phyloP scores from a whole-genome alignment of 2,888 invertebrate species.

The Tillus elongatus region DNA sequence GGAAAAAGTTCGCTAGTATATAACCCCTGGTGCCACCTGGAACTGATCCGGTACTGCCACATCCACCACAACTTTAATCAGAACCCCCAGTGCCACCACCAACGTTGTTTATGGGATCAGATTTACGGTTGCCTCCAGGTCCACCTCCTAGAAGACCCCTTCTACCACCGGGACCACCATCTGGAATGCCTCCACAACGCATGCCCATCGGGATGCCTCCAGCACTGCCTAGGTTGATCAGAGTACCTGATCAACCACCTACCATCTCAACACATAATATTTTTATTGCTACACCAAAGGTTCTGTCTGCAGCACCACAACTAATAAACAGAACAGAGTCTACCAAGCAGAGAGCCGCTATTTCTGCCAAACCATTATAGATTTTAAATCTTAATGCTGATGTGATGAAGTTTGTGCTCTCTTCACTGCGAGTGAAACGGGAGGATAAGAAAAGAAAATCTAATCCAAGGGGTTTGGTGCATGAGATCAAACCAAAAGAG shows the following conservation, averaged over 20 bases:
- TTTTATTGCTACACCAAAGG: slow-evolving; percentile 51
- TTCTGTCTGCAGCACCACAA: slow-evolving; percentile 74
- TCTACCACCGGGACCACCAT: slow-evolving; percentile 51
- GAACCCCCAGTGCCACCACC: slow-evolving; percentile 45
- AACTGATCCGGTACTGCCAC: slow-evolving; percentile 30
- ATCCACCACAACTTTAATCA: slow-evolving; percentile 24
- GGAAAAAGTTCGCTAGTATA: slow-evolving; percentile 23
- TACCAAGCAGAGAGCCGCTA: slow-evolving; percentile 58
- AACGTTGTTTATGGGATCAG: slow-evolving; percentile 30
- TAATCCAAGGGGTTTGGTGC: slow-evolving; percentile 45
- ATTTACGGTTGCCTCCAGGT: slow-evolving; percentile 45
- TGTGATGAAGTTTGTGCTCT: slow-evolving; percentile 91
- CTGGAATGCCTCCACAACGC: slow-evolving; percentile 53
- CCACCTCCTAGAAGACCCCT: slow-evolving; percentile 47
- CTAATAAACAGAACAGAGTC: slow-evolving; percentile 62
- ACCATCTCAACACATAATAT: slow-evolving; percentile 22
- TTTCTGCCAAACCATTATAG: slow-evolving; percentile 96
- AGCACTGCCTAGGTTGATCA: slow-evolving; percentile 46
- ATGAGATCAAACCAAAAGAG: slow-evolving; percentile 47
- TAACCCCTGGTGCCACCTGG: slow-evolving; percentile 35
- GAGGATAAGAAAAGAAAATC: slow-evolving; percentile 63
- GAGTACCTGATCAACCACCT: slow-evolving; percentile 32
- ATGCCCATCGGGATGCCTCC: slow-evolving; percentile 48
- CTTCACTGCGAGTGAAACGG: slow-evolving; percentile 82
- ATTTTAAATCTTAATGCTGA: slow-evolving; percentile 89